Evolutionary conservation across 1,140 invertebrate species (phyloP).

Genomic region (Papilio dardanus): DNA sequence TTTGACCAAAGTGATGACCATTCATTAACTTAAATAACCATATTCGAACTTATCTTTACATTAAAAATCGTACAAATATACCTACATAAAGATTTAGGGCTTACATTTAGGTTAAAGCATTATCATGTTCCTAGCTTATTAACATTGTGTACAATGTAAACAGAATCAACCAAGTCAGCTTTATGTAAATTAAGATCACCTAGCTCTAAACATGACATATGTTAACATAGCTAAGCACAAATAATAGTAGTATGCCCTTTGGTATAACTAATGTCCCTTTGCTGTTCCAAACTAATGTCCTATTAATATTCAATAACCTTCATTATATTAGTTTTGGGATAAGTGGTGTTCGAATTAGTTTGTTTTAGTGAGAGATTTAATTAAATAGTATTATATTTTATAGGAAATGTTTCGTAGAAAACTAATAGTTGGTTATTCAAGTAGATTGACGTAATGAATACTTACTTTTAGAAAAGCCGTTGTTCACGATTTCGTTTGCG

Average conservation of each 20-base stretch:
- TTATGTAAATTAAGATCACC: not conserved
- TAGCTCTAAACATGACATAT: not conserved
- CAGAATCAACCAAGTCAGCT: not conserved
- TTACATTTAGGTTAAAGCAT: not conserved
- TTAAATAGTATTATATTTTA: not conserved
- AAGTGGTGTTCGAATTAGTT: not conserved
- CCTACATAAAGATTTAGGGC: too few species aligned
- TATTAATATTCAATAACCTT: not conserved
- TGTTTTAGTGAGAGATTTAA: not conserved
- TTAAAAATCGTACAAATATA: too few species aligned
- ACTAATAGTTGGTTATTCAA: not conserved
- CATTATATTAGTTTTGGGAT: constrained; percentile 8
- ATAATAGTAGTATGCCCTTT: not conserved
- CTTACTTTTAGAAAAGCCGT: too few species aligned
- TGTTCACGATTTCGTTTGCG: too few species aligned
- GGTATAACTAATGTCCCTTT: not conserved
- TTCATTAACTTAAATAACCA: too few species aligned
- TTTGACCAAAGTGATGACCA: too few species aligned
- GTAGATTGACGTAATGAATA: too few species aligned
- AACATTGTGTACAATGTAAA: not conserved
- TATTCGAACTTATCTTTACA: too few species aligned
- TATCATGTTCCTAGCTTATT: not conserved
- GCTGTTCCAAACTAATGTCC: not conserved
- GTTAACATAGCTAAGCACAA: not conserved
- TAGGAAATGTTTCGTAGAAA: not conserved